Percentiles rank a stretch among this genome's conserved stretches.
Conservation (phyloP, 2,888 invertebrate species). For the Trachelus stipa region DNA sequence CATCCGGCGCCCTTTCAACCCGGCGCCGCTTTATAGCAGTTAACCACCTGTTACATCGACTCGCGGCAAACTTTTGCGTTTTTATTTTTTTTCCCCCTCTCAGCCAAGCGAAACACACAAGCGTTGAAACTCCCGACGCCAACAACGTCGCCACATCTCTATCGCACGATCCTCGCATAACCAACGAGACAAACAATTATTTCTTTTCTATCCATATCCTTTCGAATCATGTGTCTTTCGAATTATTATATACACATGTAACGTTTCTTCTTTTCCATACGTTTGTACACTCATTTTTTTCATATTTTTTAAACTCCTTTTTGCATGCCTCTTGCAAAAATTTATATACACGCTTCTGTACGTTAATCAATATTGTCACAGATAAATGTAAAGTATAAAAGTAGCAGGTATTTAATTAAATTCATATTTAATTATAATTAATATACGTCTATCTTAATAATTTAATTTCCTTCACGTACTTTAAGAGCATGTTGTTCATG, state of each 20-base stretch:
- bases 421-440: not conserved
- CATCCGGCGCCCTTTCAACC: slow-evolving; percentile 7
- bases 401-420: not conserved
- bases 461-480: not conserved
- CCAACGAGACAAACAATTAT: not conserved
- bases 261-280: not conserved
- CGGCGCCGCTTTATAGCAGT: slow-evolving; percentile 53
- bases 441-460: not conserved
- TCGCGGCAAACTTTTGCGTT: slow-evolving; percentile 37
- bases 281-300: not conserved
- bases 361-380: not conserved
- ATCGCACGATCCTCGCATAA: not conserved
- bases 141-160: not conserved
- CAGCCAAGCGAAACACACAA: slow-evolving; percentile 19
- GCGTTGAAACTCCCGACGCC: not conserved
- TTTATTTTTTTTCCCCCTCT: slow-evolving; percentile 14
- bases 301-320: not conserved
- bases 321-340: not conserved
- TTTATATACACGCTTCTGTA: not conserved
- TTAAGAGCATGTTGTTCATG: not conserved
- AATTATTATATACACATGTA: not conserved
- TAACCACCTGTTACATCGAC: slow-evolving; percentile 61
- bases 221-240: not conserved
- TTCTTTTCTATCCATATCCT: not conserved
- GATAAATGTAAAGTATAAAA: not conserved